A percentile compares a stretch with the other conserved stretches of the same genome.
phyloP scores from a whole-genome alignment of 2,888 invertebrate genomes.

The Pegoplata infirma region DNA sequence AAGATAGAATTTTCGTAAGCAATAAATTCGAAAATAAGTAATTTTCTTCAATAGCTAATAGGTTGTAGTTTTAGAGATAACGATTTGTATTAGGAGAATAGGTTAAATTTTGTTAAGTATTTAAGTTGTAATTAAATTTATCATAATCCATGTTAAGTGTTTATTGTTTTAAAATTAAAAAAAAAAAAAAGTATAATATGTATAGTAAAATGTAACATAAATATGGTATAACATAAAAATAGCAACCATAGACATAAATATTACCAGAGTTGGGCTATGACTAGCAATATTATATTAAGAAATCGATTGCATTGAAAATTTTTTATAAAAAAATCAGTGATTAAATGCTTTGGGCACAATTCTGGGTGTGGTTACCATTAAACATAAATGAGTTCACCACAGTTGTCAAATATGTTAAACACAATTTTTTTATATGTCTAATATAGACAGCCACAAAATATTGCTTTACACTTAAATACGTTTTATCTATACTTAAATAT shows the following conservation, averaged over 20 bases:
- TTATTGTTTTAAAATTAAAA: constrained; percentile 33
- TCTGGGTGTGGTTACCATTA: too few species aligned
- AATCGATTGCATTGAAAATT: too few species aligned
- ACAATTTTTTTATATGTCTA: too few species aligned
- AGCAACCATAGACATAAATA: too few species aligned
- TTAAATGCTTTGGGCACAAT: too few species aligned
- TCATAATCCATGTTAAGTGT: constrained; percentile 59
- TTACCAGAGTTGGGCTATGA: too few species aligned
- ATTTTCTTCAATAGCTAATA: constrained; percentile 49
- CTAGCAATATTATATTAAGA: too few species aligned
- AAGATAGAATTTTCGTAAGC: constrained; percentile 35
- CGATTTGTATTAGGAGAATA: constrained; percentile 39
- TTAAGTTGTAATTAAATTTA: constrained; percentile 52
- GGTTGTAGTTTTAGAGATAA: constrained; percentile 57
- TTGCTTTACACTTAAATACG: too few species aligned
- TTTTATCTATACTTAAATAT: background rate
- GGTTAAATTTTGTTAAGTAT: constrained; percentile 60
- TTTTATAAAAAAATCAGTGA: too few species aligned
- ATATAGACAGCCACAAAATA: too few species aligned
- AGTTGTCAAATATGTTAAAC: too few species aligned
- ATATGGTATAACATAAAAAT: background rate
- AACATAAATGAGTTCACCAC: too few species aligned
- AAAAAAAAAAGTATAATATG: background rate
- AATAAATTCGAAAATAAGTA: constrained; percentile 24
- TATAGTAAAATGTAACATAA: background rate